phyloP scores from a whole-genome alignment of 1,140 invertebrate species.

The Campodea augens region DNA sequence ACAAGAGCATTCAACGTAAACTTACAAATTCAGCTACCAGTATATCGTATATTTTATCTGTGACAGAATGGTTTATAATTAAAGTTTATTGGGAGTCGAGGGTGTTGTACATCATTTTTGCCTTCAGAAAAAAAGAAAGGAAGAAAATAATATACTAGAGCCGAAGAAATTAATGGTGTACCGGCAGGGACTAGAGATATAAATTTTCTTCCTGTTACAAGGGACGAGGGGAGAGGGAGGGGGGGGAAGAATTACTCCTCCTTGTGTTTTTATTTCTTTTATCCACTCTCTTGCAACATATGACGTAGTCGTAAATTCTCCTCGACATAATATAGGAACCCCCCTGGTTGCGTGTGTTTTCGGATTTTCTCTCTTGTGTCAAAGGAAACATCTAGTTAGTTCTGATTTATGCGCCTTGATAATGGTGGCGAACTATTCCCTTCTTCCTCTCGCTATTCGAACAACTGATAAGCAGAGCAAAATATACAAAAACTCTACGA shows the following conservation, averaged over 20 bases:
- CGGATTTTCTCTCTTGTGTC: not conserved
- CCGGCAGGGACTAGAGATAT: not conserved
- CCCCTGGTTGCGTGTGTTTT: not conserved
- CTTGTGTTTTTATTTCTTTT: not conserved
- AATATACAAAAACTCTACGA: not conserved
- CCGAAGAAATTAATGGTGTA: not conserved
- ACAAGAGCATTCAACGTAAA: too few species aligned
- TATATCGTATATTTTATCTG: too few species aligned
- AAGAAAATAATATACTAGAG: not conserved
- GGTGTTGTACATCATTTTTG: not conserved
- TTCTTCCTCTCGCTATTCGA: too few species aligned
- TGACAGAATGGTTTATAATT: not conserved
- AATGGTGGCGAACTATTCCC: not conserved
- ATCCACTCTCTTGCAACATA: not conserved
- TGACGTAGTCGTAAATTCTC: not conserved
- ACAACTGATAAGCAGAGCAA: not conserved
- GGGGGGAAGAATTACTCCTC: not conserved
- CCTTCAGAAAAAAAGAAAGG: not conserved
- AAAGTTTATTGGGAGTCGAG: not conserved
- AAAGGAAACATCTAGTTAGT: not conserved
- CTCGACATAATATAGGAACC: not conserved
- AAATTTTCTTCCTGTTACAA: not conserved
- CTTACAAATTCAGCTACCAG: too few species aligned
- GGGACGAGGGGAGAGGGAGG: too few species aligned
- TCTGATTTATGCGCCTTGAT: not conserved